Base-by-base conservation (phyloP, 2,113 vertebrate species). In the Leptodactylus fuscus region DNA sequence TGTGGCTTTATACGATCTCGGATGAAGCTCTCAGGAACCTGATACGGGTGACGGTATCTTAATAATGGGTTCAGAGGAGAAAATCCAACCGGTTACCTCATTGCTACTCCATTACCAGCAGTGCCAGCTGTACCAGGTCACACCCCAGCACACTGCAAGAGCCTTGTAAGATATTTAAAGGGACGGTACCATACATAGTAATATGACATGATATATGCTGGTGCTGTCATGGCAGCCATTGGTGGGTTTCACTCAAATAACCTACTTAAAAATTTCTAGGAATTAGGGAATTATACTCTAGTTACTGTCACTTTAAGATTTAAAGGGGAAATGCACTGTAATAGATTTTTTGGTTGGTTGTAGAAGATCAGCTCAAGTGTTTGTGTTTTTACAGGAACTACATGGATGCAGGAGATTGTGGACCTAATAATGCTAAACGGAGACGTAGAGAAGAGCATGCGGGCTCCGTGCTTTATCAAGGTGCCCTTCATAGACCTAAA, bases 381-480 rank as follows among this genome's bases (percentile, higher is more conserved):
- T 0, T 18, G n/a, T 62, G 15, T 67, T 34, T 0, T 20, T 34
- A 5, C 87, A 92, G 92, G 92, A 7, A 92, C 91, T n/a, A 93
- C 90, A 0, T 93, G 92, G 92, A 90, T 91, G 62, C 92, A 93
- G 80, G 92, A 93, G 85, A 92, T 92, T 0, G 88, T 93, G 38
- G 92, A 92, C 65, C 87, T 92, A 88, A 89, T 91, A 18, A 80
- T 90, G 22, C 90, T 91, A 18, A 87, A 89, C 0, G 91, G 90
- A 1, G 88, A 91, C 3, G 22, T 88, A 41, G 79, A 88, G 84
- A 91, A 89, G 81, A 90, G 89, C n/a, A 87, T 58, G 78, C 82
- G 85, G 16, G 24, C 75, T 4, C 44, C 87, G 1, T 87, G 91
- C 29, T 90, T 91, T 13, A 76, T 83, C 11, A 88, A 88, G 22